Conservation (phyloP, 2,113 vertebrate species). For the Protobothrops flavoviridis region DNA sequence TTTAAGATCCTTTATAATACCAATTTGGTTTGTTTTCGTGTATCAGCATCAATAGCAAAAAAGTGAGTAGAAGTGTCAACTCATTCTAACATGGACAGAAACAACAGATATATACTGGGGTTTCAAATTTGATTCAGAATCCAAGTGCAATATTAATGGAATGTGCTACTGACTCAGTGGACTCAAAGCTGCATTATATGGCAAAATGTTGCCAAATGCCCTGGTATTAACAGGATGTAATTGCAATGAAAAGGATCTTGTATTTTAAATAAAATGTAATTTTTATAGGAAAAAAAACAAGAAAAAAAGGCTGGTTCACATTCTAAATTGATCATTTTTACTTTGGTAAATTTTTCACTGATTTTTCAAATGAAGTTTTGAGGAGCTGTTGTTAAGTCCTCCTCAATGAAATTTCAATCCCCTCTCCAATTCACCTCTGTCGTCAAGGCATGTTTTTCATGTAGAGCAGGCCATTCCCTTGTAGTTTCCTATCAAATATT, state of each 20-base stretch:
- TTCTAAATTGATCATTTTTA: conserved; percentile 84
- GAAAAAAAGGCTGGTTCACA: conserved; percentile 75
- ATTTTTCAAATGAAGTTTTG: conserved; percentile 75
- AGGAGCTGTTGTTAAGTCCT: conserved; percentile 75
- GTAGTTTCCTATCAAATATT: conserved; percentile 64
- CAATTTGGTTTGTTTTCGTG: conserved; percentile 71
- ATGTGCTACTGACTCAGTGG: conserved; percentile 79
- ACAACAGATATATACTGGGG: conserved; percentile 68
- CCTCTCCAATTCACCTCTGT: conserved; percentile 70
- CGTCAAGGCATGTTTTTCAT: conserved; percentile 68
- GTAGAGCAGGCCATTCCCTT: conserved; percentile 67
- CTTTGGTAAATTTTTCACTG: conserved; percentile 81
- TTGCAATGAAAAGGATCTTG: conserved; percentile 79
- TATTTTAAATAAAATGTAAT: conserved; percentile 84
- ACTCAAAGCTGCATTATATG: conserved; percentile 77
- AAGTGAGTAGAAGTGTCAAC: conserved; percentile 73
- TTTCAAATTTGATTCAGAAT: conserved; percentile 70
- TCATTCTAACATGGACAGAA: conserved; percentile 74
- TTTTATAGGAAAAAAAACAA: conserved; percentile 77
- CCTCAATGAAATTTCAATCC: conserved; percentile 67
- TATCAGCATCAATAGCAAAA: conserved; percentile 76
- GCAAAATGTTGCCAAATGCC: conserved; percentile 75
- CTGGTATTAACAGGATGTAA: conserved; percentile 73
- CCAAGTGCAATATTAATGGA: conserved; percentile 85
- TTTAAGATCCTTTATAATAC: conserved; percentile 71